Evolutionary conservation across 2,797 vertebrate genomes (phyloP), one percentile per base, ranked within the genome.

Genomic region (Lerista edwardsae): DNA sequence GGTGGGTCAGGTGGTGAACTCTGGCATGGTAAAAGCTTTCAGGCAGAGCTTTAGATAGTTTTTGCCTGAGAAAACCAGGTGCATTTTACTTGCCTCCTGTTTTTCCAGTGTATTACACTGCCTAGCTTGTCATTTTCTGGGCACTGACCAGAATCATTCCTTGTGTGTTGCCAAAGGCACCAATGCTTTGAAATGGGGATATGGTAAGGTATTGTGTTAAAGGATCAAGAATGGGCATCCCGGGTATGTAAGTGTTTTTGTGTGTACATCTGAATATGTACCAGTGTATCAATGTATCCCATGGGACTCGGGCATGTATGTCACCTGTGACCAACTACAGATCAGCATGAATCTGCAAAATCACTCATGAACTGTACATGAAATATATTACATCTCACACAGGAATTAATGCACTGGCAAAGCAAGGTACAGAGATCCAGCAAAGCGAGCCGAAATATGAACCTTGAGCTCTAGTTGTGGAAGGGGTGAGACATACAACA

Each of bases 11-110:
- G n/a, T 62, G 36, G 81, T 83, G 25, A 75, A 51, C 62, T 75
- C 59, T 73, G 21, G 41, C 19, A 64, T 44, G 17, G 39, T 29
- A 64, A 82, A 47, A 82, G 80, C 80, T 82, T 81, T 82, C 73
- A 82, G 61, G 80, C 7, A 72, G 72, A 41, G n/a, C 27, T 73
- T 64, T 74, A 82, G 57, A 44, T 59, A n/a, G 21, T 44, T 62
- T 29, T 71, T 81, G 55, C 67, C 44, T 67, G 21, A 79, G 31
- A 65, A 47, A 44, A 19, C 55, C 68, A 44, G 69, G n/a, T 31
- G 36, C 23, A 64, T 82, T 73, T 73, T 61, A 73, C 80, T 82
- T 73, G 68, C 29, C 36, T 11, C 64, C 41, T 65, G 72, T 67
- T 34, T 31, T 75, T 82, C 25, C 4, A 27, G 11, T 75, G 62